Evolutionary conservation across 2,888 invertebrate genomes (phyloP).

Genomic region (Parnassius glacialis): DNA sequence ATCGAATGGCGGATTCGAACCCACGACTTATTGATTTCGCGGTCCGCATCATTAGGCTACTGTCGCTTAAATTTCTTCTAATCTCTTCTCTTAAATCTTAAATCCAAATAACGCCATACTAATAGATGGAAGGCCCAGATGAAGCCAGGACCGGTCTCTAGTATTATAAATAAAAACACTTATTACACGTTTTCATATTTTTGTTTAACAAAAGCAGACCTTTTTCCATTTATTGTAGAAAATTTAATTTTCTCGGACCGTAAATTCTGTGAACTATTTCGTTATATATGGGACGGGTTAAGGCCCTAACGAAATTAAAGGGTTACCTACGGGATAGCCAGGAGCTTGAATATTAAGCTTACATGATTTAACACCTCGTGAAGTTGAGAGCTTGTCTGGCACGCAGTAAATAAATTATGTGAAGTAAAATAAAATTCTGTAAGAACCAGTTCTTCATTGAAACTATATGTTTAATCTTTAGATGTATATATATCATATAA

Average conservation of each 20-base stretch:
- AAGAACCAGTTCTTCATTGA: background rate
- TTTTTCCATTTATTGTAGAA: conserved; percentile 5
- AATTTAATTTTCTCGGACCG: conserved; percentile 16
- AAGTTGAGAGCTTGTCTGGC: conserved; percentile 4
- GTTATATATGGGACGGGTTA: conserved; percentile 9
- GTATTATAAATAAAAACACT: no score
- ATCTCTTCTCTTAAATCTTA: no score
- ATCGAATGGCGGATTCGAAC: no score
- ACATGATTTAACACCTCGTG: conserved; percentile 21
- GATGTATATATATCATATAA: background rate
- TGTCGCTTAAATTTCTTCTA: no score
- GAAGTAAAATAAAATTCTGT: background rate
- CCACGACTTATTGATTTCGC: no score
- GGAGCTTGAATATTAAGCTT: conserved; percentile 20
- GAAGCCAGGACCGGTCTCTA: no score
- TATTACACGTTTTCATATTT: no score
- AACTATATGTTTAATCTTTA: no score
- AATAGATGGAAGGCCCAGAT: no score
- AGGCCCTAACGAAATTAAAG: conserved; percentile 17
- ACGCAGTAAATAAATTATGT: background rate
- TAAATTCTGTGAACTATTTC: conserved; percentile 14
- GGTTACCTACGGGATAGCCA: conserved; percentile 8
- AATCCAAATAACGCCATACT: no score
- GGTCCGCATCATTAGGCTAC: no score
- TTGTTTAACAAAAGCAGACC: background rate